Base-by-base conservation (phyloP, 2,888 invertebrate species). In the Endotricha flammealis region DNA sequence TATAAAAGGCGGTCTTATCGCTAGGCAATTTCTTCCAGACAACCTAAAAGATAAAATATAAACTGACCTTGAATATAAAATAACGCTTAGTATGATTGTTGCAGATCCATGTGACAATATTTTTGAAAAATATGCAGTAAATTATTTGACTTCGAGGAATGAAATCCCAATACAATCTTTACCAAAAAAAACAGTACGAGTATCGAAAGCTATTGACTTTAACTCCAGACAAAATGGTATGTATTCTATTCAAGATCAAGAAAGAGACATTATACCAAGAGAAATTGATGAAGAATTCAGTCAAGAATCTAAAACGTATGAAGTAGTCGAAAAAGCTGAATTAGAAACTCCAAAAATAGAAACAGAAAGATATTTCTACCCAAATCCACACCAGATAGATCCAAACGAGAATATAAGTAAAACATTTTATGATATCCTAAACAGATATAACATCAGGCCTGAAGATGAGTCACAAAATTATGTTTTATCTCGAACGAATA, bases 401-500 rank as follows among this genome's bases (percentile, higher is more conserved):
- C 11, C 2, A 25, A 17, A 7, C 17, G 27, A 43, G 30, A 65
- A 64, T 41, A 39, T 55, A 4, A 63, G 51, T 4, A 46, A 49
- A 8, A 48, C 32, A 27, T 50, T 74, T n/a, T 41, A 50, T 7
- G 46, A 61, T 17, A 66, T 73, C 38, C 64, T 85, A 5, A 60
- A 64, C 1, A 75, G 71, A 50, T 79, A 85, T 32, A 75, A 78
- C 31, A 80, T 81, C 23, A 57, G 61, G 20, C 46, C 47, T 0
- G 48, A 64, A 17, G 78, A 80, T 38, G 48, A 60, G 20, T 46
- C 77, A 2, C 51, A 55, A 44, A 83, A 85, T 41, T 83, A 85
- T 42, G 62, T 54, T 13, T 34, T 70, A 38, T 82, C 83, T 1
- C 56, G 58, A 12, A 55, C 36, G 9, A 40, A 30, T 44, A 63